Evolutionary conservation across 2,888 invertebrate genomes (phyloP).

Genomic region (Polymixis flavicincta): DNA sequence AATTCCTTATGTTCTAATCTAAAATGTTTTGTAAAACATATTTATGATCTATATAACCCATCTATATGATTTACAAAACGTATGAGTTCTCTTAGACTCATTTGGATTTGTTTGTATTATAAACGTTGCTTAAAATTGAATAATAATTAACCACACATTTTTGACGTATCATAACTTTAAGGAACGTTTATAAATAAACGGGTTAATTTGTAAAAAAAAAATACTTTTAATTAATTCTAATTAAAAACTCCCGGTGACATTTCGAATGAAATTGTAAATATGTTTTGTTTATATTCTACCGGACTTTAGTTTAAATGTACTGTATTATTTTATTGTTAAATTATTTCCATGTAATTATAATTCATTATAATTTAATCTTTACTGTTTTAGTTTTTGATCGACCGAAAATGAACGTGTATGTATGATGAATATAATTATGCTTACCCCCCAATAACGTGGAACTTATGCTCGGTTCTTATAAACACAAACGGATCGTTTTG

Average conservation of each 20-base stretch:
- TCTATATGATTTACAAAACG: background rate
- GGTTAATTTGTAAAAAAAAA: background rate
- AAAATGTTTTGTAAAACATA: background rate
- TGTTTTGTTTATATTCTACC: slow-evolving; percentile 21
- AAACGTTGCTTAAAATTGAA: background rate
- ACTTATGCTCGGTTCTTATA: too few species aligned
- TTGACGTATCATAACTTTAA: background rate
- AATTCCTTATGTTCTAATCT: background rate
- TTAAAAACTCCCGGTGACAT: background rate
- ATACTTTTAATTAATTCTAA: slow-evolving; percentile 1
- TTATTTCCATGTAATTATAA: slow-evolving; percentile 38
- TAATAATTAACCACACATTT: background rate
- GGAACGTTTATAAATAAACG: background rate
- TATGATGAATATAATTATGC: background rate
- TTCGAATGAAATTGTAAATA: slow-evolving; percentile 44
- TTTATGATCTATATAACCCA: background rate
- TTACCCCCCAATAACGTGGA: too few species aligned
- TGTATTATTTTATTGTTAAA: slow-evolving; percentile 47
- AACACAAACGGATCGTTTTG: too few species aligned
- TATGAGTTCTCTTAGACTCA: background rate
- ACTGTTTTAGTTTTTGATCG: slow-evolving; percentile 30
- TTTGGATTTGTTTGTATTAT: background rate
- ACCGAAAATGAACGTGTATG: slow-evolving; percentile 8
- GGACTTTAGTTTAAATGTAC: slow-evolving; percentile 27
- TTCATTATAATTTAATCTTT: slow-evolving; percentile 10